Evolutionary conservation across 2,888 invertebrate genomes (phyloP), one percentile per base, ranked within the genome.

Genomic region (Acleris cristana): DNA sequence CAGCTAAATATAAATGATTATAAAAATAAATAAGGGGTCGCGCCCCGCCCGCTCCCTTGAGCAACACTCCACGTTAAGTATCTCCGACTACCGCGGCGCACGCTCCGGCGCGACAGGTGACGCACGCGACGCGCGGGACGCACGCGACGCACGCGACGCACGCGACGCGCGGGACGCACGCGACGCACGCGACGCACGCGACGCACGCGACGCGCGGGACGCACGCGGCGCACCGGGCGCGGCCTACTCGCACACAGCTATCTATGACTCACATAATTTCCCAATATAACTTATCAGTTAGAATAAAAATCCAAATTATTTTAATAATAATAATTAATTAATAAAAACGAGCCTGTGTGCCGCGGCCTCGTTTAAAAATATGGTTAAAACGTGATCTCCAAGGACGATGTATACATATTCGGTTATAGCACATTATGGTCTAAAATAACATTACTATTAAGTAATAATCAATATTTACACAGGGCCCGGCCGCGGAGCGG

Each of bases 391-490:
- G 57, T 57, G 61, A 64, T 64, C 68, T 69, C 73, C 72, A 71
- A 73, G 73, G 74, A 74, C 70, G 72, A 77, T 78, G 78, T 78
- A 81, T 82, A 83, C 83, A 83, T 82, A 80, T 82, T 86, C 85
- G 84, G 84, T 86, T 89, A 89, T 90, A 91, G 91, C 91, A 91
- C 91, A 86, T 84, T 82, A 84, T 81, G 86, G 83, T 89, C 89
- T 90, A 91, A 86, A 87, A 88, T 89, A 89, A 88, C 84, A 89
- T 89, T 88, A 91, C 86, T 85, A 90, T 86, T 86, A 87, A 86
- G 89, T 91, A 90, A 88, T 89, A 85, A 89, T 87, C 86, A 86
- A 89, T 91, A 90, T 91, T 89, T 90, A 92, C 90, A 90, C 71
- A 81, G 79, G 70, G 69, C 69, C 64, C 61, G 69, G 69, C 69